Evolutionary conservation across 2,888 invertebrate genomes (phyloP), one percentile per base, ranked within the genome.

Genomic region (Anoplius nigerrimus): DNA sequence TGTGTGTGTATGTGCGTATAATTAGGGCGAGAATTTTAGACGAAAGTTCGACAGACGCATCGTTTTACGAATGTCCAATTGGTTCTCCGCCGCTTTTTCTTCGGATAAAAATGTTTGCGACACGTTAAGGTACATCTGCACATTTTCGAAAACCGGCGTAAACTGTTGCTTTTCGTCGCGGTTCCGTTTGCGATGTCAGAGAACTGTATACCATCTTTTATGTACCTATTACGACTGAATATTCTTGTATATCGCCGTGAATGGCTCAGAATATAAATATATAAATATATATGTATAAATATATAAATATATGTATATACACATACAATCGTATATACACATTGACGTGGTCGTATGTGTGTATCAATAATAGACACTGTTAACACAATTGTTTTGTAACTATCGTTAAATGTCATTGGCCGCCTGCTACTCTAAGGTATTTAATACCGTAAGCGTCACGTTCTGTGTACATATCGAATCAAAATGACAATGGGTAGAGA

Each of bases 361-460:
- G 69, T 58, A 61, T 66, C 20, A 68, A 70, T 71, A 59, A 62
- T 59, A 60, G 68, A 64, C 66, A 69, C 54, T 60, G 67, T 71
- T 69, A 67, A n/a, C 51, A 56, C 74, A 59, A 62, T 75, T 75
- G 51, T 76, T 77, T 74, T 74, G 68, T 76, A 76, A 74, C 67
- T 77, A 73, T 75, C 78, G 75, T 75, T 75, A 75, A 73, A 75
- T 75, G 71, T 78, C 71, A 78, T 78, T 69, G 72, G 70, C 63
- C 65, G 74, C 76, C 76, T 76, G 74, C 74, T 71, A 76, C 15
- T 43, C 11, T 34, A 11, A 34, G 11, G 4, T 13, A 6, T 27
- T 27, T 27, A 27, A 27, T 27, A 6, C 27, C 27, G 27, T 6
- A 6, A 27, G 4, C 27, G 46, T 4, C 46, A 46, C 46, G n/a